Percentiles rank a stretch among this genome's conserved stretches.
These are phyloP conservation scores for Bilobella aurantiaca DNA, from an alignment of 1,140 invertebrate genomes.

Conservation along the genomic window DNA sequence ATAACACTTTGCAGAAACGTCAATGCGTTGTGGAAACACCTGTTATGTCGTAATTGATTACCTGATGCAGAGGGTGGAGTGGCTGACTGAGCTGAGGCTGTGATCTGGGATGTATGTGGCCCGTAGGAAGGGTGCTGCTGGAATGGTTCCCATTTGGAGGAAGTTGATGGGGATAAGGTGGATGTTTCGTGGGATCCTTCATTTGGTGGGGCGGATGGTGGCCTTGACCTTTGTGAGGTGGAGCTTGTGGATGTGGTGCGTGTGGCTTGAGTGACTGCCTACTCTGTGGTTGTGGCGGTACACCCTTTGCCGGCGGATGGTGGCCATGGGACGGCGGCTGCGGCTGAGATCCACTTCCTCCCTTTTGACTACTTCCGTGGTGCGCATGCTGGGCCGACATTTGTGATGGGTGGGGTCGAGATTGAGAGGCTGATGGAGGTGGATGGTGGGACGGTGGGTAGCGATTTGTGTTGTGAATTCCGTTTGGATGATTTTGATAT, in stretches of 20 bases:
- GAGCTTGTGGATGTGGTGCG: neutral
- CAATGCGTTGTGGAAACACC: no score
- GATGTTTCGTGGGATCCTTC: constrained; percentile 20
- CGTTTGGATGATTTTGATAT: neutral
- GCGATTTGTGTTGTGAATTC: neutral
- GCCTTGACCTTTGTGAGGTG: constrained; percentile 6
- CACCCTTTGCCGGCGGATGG: no score
- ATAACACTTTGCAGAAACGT: no score
- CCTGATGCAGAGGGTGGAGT: neutral
- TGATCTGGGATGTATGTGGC: neutral
- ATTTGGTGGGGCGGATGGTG: constrained; percentile 11
- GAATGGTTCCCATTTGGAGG: no score
- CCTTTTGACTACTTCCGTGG: neutral
- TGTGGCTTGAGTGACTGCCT: no score
- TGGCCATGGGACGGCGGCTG: neutral
- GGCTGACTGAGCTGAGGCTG: neutral
- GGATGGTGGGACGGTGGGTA: constrained; percentile 2
- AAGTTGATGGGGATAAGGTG: constrained; percentile 1
- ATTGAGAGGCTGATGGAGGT: constrained; percentile 14
- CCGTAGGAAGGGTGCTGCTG: neutral
- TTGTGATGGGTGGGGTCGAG: constrained; percentile 4
- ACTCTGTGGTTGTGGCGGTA: constrained; percentile 3
- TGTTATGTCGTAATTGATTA: no score
- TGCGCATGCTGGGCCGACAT: constrained; percentile 19
- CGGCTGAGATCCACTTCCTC: constrained; percentile 1